A percentile compares a stretch with the other conserved stretches of the same genome.
phyloP scores from a whole-genome alignment of 2,113 vertebrate genomes.

The Poeciliopsis retropinna region DNA sequence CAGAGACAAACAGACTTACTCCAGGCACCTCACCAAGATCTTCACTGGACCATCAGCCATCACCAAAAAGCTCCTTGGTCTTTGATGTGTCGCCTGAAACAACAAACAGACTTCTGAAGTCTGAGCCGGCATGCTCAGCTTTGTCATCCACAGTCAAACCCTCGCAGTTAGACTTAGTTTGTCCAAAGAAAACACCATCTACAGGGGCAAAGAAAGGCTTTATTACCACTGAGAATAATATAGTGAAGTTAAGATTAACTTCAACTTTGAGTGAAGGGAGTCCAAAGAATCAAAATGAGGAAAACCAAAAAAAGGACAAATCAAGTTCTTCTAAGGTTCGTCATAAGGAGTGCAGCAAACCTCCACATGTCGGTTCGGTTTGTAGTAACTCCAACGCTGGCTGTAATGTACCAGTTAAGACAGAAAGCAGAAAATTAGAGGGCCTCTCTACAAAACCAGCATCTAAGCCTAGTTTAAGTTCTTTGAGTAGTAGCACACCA shows the following conservation, averaged over 20 bases:
- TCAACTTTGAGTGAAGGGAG: constrained; percentile 6
- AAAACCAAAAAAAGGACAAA: constrained; percentile 5
- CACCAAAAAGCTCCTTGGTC: not conserved
- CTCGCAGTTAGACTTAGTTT: constrained; percentile 10
- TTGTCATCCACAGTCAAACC: constrained; percentile 1
- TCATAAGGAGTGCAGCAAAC: constrained; percentile 7
- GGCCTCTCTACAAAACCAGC: constrained; percentile 6
- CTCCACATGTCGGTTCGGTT: not conserved
- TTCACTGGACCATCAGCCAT: not conserved
- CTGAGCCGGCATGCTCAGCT: constrained; percentile 9
- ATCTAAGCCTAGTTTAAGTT: constrained; percentile 21
- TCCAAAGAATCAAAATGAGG: constrained; percentile 1
- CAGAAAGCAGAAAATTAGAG: constrained; percentile 23
- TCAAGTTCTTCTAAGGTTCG: not conserved
- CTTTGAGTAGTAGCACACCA: not conserved
- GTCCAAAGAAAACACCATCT: not conserved
- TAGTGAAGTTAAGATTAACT: not conserved
- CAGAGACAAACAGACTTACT: not conserved
- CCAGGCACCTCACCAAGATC: not conserved
- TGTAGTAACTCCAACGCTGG: constrained; percentile 6
- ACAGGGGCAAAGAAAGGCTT: constrained; percentile 32
- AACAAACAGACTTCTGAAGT: not conserved
- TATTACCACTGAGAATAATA: not conserved
- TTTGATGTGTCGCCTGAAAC: constrained; percentile 14
- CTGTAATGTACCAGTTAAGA: constrained; percentile 13